A percentile compares a stretch with the other conserved stretches of the same genome.
These are phyloP conservation scores for Bombylius major DNA, from an alignment of 2,888 invertebrate species.

Conservation along the genomic window DNA sequence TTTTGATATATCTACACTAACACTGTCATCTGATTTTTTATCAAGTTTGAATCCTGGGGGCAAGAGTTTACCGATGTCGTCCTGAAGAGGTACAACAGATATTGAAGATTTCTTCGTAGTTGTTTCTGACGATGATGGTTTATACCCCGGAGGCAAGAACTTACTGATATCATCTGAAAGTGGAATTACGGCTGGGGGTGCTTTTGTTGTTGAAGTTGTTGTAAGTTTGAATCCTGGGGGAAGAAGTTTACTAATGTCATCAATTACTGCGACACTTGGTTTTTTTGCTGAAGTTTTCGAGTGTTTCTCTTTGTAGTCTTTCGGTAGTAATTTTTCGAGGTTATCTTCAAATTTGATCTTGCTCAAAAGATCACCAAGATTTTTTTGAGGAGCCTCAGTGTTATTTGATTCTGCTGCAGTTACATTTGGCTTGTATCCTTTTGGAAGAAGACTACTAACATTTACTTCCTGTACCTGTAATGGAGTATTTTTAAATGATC, in stretches of 20 bases:
- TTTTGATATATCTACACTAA: constrained; percentile 39
- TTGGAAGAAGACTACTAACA: constrained; percentile 40
- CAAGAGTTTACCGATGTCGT: constrained; percentile 45
- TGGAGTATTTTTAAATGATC: constrained; percentile 44
- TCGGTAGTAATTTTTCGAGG: constrained; percentile 38
- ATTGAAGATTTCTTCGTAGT: constrained; percentile 13
- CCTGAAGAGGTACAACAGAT: constrained; percentile 13
- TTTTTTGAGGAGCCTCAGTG: constrained; percentile 1
- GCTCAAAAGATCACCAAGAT: constrained; percentile 25
- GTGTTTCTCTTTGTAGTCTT: constrained; percentile 40
- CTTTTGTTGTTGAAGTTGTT: constrained; percentile 24
- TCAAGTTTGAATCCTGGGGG: constrained; percentile 45
- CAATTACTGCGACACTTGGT: constrained; percentile 35
- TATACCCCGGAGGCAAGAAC: constrained; percentile 47
- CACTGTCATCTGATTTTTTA: constrained; percentile 13
- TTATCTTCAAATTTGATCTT: constrained; percentile 32
- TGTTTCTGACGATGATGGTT: constrained; percentile 20
- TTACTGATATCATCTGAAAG: constrained; percentile 39
- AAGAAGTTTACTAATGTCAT: constrained; percentile 47
- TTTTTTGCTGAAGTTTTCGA: constrained; percentile 35
- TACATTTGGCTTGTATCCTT: constrained; percentile 46
- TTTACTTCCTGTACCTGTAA: constrained; percentile 44
- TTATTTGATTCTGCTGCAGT: constrained; percentile 23
- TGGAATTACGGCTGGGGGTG: constrained; percentile 14
- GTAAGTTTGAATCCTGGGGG: constrained; percentile 52